Evolutionary conservation across 2,113 vertebrate species (phyloP).

Genomic region (Ornithorhynchus anatinus): DNA sequence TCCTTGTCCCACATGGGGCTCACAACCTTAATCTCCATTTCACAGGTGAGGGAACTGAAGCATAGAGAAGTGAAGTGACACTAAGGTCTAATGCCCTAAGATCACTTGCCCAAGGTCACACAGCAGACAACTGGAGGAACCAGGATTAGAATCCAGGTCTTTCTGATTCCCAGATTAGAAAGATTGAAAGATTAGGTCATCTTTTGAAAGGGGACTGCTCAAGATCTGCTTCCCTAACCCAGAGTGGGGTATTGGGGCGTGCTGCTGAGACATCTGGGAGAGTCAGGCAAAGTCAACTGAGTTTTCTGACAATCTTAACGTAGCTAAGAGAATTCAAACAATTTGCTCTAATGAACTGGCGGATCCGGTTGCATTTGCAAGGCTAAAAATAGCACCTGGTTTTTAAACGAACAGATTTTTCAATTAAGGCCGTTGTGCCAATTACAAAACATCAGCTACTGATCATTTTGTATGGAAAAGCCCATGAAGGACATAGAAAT

Average conservation of each 20-base stretch:
- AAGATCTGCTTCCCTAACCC: neutral
- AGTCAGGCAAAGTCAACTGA: neutral
- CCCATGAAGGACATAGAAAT: neutral
- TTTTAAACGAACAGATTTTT: conserved; percentile 49
- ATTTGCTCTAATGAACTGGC: neutral
- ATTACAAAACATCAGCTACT: neutral
- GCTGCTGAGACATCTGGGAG: neutral
- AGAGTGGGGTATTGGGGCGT: neutral
- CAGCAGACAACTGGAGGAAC: no score
- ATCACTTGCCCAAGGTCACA: no score
- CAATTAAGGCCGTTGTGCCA: neutral
- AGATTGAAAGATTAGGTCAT: no score
- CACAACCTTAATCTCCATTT: no score
- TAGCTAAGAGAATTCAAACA: conserved; percentile 9
- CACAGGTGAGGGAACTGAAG: no score
- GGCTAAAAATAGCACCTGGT: conserved; percentile 41
- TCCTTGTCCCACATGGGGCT: no score
- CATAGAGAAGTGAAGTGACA: no score
- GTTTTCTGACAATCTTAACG: neutral
- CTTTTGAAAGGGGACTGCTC: neutral
- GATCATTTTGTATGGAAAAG: conserved; percentile 19
- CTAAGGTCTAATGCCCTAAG: no score
- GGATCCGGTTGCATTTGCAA: conserved; percentile 16
- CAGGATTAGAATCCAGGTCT: no score
- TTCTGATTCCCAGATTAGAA: no score